phyloP scores from a whole-genome alignment of 2,888 invertebrate species.

The Sarcophaga carnaria region DNA sequence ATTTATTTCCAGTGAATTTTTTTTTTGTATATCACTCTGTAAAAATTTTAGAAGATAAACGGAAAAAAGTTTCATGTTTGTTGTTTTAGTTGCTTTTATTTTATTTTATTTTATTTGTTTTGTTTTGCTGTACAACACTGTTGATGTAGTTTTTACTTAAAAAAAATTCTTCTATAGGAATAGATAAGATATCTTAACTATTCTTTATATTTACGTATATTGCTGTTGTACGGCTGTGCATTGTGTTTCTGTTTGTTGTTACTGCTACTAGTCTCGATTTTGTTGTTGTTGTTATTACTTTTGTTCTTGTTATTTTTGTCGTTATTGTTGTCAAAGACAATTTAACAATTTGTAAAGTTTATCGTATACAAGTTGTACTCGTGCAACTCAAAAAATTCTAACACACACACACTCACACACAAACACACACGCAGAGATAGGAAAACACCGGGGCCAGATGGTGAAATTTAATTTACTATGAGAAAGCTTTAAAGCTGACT shows the following conservation, averaged over 20 bases:
- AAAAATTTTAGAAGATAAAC: conserved; percentile 51
- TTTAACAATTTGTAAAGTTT: conserved; percentile 70
- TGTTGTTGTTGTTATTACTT: conserved; percentile 59
- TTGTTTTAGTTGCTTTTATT: conserved; percentile 36
- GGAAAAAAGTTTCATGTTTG: conserved; percentile 50
- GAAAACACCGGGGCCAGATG: conserved; percentile 4
- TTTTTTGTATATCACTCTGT: not conserved
- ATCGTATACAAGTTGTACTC: conserved; percentile 62
- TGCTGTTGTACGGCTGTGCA: conserved; percentile 10
- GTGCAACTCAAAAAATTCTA: conserved; percentile 34
- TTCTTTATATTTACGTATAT: conserved; percentile 62
- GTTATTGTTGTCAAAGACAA: conserved; percentile 70
- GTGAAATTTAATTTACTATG: not conserved
- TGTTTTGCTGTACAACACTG: conserved; percentile 7
- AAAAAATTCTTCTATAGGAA: conserved; percentile 37
- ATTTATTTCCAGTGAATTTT: not conserved
- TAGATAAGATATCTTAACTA: conserved; percentile 64
- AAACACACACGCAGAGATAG: not conserved
- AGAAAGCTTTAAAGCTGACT: no score
- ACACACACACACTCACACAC: not conserved
- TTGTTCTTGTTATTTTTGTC: conserved; percentile 54
- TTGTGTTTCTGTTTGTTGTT: not conserved
- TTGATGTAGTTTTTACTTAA: conserved; percentile 38
- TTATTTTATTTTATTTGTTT: conserved; percentile 47
- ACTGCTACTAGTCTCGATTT: conserved; percentile 30